These are phyloP conservation scores for Phylloscopus whistleri DNA, from an alignment of 2,113 vertebrate species.

Conservation along the genomic window DNA sequence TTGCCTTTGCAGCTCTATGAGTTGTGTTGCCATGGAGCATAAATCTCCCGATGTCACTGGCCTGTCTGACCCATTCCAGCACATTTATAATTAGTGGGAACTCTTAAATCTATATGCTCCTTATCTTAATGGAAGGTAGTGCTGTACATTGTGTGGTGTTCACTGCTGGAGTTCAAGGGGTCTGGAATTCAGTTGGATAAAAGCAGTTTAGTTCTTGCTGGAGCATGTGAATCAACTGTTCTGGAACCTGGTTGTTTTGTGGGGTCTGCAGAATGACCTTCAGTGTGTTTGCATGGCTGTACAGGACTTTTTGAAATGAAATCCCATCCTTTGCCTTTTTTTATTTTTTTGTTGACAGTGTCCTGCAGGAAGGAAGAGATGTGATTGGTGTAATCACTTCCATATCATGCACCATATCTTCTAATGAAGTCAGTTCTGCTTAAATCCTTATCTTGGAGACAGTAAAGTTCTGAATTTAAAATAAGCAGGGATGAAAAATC, in stretches of 20 bases:
- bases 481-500: neutral
- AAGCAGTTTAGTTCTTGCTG: neutral
- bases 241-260: neutral
- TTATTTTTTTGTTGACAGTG: neutral
- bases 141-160: neutral
- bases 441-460: neutral
- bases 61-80: neutral
- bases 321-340: neutral
- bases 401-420: neutral
- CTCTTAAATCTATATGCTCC: neutral
- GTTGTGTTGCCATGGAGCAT: neutral
- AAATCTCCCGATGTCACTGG: neutral
- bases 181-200: neutral
- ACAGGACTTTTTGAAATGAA: neutral
- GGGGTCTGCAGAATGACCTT: neutral
- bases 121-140: neutral
- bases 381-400: neutral
- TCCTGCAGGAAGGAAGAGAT: neutral
- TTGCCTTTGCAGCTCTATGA: neutral
- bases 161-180: neutral
- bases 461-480: neutral
- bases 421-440: neutral
- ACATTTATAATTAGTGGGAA: neutral
- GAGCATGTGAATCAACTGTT: rapidly evolving
- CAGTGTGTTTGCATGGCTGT: neutral